Base-by-base conservation (phyloP, 2,888 invertebrate species). In the Meta bourneti region DNA sequence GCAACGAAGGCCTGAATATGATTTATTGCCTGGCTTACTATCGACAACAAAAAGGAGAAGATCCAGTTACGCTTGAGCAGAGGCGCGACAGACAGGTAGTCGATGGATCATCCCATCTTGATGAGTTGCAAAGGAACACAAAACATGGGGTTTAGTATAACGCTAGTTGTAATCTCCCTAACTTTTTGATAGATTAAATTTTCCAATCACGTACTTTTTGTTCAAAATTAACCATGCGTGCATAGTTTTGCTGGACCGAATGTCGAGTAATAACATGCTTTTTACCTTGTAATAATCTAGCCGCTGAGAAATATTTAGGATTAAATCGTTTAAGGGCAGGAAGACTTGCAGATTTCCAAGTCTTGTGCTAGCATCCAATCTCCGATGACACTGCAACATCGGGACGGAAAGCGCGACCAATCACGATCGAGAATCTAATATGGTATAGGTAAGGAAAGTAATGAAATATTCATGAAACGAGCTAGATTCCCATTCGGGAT, bases 191-290 rank as follows among this genome's bases (percentile, higher is more conserved):
- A 75, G 61, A 75, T 89, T 89, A 75, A 69, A 61, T 34, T 79
- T 84, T 84, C 84, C 49, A 70, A 90, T 84, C 90, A 90, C 79
- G 84, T 90, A 48, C 79, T 48, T 20, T 69, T 77, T 61, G 13
- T 16, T 19, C 72, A 84, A 84, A 72, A 79, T 84, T 84, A 71
- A 84, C 90, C 79, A 79, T 54, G 90, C 89, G 72, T 84, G 90
- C 77, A 70, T 70, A 77, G 69, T 83, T 72, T 72, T 83, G 52
- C 70, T n/a, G 52, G 48, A 61, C 51, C 74, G 79, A 80, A 72
- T 61, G 61, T 79, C 74, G 52, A 70, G 77, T 79, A 78, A 79
- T 84, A 82, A 83, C 52, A 89, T 34, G 77, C 74, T 89, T 89
- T 52, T 51, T 34, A 49, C 78, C 34, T 84, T 78, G 70, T 72